phyloP scores from a whole-genome alignment of 2,797 vertebrate species.

The Manis pentadactyla region DNA sequence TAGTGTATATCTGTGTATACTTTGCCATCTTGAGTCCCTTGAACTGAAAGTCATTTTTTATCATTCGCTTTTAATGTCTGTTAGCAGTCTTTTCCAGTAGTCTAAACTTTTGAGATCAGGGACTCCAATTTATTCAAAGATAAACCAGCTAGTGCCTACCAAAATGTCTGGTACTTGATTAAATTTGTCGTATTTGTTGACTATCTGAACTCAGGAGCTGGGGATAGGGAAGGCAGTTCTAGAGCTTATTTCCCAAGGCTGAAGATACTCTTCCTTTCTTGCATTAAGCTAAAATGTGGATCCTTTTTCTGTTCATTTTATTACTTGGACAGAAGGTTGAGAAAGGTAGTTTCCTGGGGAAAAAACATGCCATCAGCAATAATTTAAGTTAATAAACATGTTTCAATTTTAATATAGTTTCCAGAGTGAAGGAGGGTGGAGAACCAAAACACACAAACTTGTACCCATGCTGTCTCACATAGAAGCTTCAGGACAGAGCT shows the following conservation, averaged over 20 bases:
- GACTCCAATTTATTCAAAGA: not conserved
- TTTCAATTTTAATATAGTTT: slow-evolving; percentile 25
- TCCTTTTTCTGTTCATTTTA: slow-evolving; percentile 7
- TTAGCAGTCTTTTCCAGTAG: not conserved
- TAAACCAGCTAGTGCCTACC: not conserved
- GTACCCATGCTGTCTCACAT: not conserved
- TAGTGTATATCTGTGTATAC: not conserved
- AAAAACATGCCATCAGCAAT: not conserved
- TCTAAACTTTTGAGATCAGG: not conserved
- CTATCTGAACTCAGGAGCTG: not conserved
- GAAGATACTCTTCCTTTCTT: not conserved
- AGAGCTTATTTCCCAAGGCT: not conserved
- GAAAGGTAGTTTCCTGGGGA: not conserved
- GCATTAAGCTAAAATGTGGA: not conserved
- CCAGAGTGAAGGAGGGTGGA: not conserved
- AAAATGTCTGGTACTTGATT: too few relatives aligned
- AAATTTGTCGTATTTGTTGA: not conserved
- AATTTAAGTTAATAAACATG: not conserved
- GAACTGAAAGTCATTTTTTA: not conserved
- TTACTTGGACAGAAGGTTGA: not conserved
- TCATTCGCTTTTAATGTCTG: not conserved
- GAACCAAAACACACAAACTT: not conserved
- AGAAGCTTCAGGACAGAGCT: not conserved
- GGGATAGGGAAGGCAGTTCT: not conserved
- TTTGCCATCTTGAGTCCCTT: not conserved